phyloP scores from a whole-genome alignment of 2,113 vertebrate species.

The Chiloscyllium plagiosum region DNA sequence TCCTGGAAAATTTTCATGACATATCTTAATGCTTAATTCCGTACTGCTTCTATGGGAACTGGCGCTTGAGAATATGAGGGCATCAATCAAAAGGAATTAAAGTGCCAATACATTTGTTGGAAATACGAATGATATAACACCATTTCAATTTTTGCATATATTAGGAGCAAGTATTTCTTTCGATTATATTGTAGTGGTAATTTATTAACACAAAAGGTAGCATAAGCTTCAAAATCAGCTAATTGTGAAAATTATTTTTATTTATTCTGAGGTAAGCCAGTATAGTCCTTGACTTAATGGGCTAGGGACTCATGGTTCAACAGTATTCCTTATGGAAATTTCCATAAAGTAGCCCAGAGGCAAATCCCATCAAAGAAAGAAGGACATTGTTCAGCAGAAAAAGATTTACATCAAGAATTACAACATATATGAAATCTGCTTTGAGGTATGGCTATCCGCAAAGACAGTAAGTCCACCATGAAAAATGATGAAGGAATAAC shows the following conservation, averaged over 20 bases:
- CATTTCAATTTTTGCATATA: not conserved
- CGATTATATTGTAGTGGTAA: not conserved
- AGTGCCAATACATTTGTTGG: not conserved
- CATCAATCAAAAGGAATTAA: slow-evolving; percentile 16
- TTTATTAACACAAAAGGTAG: not conserved
- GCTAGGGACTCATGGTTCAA: not conserved
- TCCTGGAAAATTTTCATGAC: slow-evolving; percentile 14
- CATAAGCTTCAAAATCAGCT: not conserved
- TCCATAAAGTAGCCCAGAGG: not conserved
- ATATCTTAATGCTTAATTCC: slow-evolving; percentile 23
- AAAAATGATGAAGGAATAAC: not conserved
- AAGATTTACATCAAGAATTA: not conserved
- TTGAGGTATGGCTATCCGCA: not conserved
- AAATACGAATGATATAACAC: not conserved
- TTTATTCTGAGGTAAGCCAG: not conserved
- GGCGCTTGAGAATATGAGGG: not conserved
- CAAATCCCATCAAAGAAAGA: not conserved
- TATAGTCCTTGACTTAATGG: not conserved
- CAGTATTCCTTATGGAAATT: not conserved
- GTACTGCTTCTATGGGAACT: not conserved
- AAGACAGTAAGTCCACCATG: not conserved
- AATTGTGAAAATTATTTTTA: not conserved
- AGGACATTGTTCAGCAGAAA: not conserved
- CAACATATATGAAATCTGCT: slow-evolving; percentile 3
- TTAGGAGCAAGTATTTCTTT: not conserved